Percentiles rank a stretch among this genome's conserved stretches.
Evolutionary conservation across 2,888 invertebrate species (phyloP).

Genomic region (Syrphus vitripennis): DNA sequence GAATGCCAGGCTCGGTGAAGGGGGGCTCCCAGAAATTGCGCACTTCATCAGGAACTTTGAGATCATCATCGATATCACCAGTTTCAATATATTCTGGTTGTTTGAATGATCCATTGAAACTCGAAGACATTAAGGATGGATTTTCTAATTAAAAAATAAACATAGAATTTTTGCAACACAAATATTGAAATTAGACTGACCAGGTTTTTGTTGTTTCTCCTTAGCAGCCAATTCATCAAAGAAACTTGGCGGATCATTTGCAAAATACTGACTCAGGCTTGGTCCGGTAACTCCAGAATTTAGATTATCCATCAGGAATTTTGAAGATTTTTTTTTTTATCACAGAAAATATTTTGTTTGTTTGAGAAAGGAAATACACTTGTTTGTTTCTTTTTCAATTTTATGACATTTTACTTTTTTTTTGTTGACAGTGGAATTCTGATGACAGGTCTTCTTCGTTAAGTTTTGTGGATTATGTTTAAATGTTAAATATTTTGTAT

Average conservation of each 20-base stretch:
- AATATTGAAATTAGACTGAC: neutral
- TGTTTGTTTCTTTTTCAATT: slow-evolving; percentile 3
- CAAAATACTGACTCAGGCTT: slow-evolving; percentile 80
- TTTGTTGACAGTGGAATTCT: neutral
- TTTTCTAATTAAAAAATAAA: slow-evolving; percentile 17
- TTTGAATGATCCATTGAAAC: slow-evolving; percentile 78
- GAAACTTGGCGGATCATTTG: slow-evolving; percentile 80
- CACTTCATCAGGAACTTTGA: slow-evolving; percentile 78
- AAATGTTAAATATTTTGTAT: neutral
- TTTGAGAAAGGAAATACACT: neutral
- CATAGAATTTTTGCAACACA: neutral
- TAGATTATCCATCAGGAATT: slow-evolving; percentile 63
- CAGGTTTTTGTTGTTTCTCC: slow-evolving; percentile 48
- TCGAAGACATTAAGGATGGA: slow-evolving; percentile 54
- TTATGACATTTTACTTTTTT: slow-evolving; percentile 26
- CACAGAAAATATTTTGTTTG: slow-evolving; percentile 9
- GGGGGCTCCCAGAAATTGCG: slow-evolving; percentile 79
- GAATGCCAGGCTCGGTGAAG: slow-evolving; percentile 82
- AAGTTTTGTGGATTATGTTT: neutral
- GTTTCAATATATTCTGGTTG: slow-evolving; percentile 78
- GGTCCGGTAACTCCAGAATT: slow-evolving; percentile 59
- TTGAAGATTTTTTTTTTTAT: neutral
- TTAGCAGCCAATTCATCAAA: slow-evolving; percentile 79
- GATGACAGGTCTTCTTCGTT: slow-evolving; percentile 32
- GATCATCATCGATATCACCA: slow-evolving; percentile 76